phyloP scores from a whole-genome alignment of 2,113 vertebrate genomes.

The Macrotus californicus region DNA sequence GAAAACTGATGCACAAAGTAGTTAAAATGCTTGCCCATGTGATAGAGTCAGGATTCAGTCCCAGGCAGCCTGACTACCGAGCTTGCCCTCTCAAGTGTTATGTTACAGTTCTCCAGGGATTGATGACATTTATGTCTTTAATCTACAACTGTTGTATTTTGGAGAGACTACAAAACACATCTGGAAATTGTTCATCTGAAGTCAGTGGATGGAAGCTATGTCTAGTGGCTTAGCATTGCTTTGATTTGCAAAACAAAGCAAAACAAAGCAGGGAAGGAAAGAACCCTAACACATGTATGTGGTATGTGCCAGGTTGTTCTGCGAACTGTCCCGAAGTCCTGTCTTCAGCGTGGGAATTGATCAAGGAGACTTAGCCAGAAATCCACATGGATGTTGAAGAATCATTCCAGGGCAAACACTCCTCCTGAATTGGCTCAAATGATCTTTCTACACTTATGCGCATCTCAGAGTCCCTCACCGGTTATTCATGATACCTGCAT shows the following conservation, averaged over 20 bases:
- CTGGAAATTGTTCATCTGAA: conserved; percentile 24
- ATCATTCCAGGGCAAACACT: not conserved
- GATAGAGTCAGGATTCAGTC: not conserved
- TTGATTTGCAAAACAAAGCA: conserved; percentile 52
- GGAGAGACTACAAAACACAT: conserved; percentile 27
- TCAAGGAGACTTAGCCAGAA: not conserved
- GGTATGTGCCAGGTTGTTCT: not conserved
- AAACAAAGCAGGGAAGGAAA: conserved; percentile 15
- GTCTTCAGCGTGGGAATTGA: not conserved
- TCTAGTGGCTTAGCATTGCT: conserved; percentile 28
- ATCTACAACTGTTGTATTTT: conserved; percentile 6
- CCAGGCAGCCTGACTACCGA: not conserved
- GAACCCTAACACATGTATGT: not conserved
- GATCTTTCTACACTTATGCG: not conserved
- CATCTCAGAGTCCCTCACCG: not conserved
- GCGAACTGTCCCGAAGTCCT: not conserved
- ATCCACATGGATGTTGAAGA: not conserved
- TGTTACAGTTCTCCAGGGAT: not conserved
- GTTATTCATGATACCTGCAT: not conserved
- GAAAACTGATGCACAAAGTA: not conserved
- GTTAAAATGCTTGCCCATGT: not conserved
- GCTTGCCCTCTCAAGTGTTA: not conserved
- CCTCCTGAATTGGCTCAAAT: not conserved
- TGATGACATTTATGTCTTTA: not conserved
- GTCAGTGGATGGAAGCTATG: conserved; percentile 6